A percentile compares a stretch with the other conserved stretches of the same genome.
phyloP scores from a whole-genome alignment of 2,888 invertebrate genomes.

The Drosophila colorata region DNA sequence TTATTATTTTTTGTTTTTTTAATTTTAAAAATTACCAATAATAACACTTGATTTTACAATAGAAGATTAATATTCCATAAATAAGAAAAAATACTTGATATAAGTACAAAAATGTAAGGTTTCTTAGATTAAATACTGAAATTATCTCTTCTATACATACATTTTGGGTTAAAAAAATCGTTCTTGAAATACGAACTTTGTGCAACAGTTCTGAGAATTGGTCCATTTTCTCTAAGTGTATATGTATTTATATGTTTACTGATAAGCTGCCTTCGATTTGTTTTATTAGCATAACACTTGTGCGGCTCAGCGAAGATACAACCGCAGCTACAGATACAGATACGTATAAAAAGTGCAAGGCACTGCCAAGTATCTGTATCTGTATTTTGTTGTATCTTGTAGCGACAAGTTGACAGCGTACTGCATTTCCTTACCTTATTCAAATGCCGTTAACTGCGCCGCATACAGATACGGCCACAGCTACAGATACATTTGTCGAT shows the following conservation, averaged over 20 bases:
- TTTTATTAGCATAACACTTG: slow-evolving; percentile 83
- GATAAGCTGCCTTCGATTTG: slow-evolving; percentile 69
- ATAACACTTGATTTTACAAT: no score
- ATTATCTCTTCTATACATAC: no score
- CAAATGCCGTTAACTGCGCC: slow-evolving; percentile 72
- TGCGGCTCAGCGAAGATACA: slow-evolving; percentile 44
- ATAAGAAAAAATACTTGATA: no score
- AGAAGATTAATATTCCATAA: no score
- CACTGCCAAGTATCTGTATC: slow-evolving; percentile 13
- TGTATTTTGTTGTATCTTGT: slow-evolving; percentile 15
- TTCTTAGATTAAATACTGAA: no score
- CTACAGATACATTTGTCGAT: slow-evolving; percentile 19
- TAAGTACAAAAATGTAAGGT: no score
- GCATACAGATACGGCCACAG: slow-evolving; percentile 6
- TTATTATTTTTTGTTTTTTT: neutral
- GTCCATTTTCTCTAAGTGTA: neutral
- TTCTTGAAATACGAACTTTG: no score
- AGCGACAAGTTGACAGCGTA: slow-evolving; percentile 51
- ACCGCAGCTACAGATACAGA: no score
- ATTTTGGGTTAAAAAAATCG: no score
- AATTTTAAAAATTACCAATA: neutral
- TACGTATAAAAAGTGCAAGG: slow-evolving; percentile 42
- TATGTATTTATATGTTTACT: slow-evolving; percentile 36
- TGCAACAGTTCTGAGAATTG: no score
- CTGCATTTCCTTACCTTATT: slow-evolving; percentile 74